Evolutionary conservation across 2,888 invertebrate species (phyloP).

Genomic region (Napeogenes sylphis): DNA sequence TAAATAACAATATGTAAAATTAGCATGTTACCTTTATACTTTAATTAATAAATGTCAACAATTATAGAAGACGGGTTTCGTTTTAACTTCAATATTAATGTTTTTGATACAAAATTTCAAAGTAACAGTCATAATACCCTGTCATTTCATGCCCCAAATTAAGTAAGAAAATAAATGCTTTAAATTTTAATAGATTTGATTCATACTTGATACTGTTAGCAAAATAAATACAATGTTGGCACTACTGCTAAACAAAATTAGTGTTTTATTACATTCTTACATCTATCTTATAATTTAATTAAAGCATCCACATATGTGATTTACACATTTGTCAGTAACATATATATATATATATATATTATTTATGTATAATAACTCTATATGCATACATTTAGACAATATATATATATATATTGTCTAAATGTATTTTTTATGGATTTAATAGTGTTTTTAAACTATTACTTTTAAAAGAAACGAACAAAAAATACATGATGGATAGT

Average conservation of each 20-base stretch:
- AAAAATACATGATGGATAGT: slow-evolving; percentile 7
- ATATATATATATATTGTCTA: slow-evolving; percentile 21
- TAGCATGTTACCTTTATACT: slow-evolving; percentile 1
- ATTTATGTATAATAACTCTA: slow-evolving; percentile 11
- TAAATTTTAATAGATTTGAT: slow-evolving; percentile 16
- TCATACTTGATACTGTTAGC: slow-evolving; percentile 2
- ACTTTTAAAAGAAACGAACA: slow-evolving; percentile 10
- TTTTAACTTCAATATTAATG: slow-evolving; percentile 5
- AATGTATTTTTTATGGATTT: slow-evolving; percentile 16
- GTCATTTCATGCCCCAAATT: slow-evolving; percentile 65
- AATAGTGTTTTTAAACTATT: slow-evolving; percentile 2
- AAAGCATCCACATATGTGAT: slow-evolving; percentile 70
- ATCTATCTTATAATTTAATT: slow-evolving; percentile 72
- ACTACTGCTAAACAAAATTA: slow-evolving; percentile 43
- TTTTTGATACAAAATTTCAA: slow-evolving; percentile 28
- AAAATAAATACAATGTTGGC: slow-evolving; percentile 37
- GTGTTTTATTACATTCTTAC: slow-evolving; percentile 39
- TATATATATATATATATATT: slow-evolving; percentile 25
- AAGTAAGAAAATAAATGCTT: slow-evolving; percentile 54
- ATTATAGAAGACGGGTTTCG: slow-evolving; percentile 16
- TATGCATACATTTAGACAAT: slow-evolving; percentile 12
- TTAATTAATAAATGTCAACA: neutral
- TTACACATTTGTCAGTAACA: slow-evolving; percentile 43
- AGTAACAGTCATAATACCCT: slow-evolving; percentile 59
- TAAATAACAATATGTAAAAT: neutral